These are phyloP conservation scores for Norana najaformis DNA, from an alignment of 2,888 invertebrate genomes.

Conservation along the genomic window DNA sequence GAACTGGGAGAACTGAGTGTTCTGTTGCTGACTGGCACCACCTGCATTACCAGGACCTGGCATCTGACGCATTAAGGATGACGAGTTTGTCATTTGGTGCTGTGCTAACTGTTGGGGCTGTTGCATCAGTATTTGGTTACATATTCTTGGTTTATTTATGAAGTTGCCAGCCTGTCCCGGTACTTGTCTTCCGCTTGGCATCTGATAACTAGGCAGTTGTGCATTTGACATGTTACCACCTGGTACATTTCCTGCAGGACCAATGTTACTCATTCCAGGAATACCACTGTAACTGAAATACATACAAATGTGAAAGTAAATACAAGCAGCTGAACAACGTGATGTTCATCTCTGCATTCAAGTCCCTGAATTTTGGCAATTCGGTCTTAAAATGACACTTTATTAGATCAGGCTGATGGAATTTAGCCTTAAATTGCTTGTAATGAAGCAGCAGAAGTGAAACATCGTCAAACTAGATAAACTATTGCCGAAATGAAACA, in stretches of 20 bases:
- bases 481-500: too few species aligned
- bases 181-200: background rate
- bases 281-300: background rate
- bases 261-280: conserved; percentile 20
- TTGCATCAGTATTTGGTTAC: conserved; percentile 26
- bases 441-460: too few species aligned
- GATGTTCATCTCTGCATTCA: too few species aligned
- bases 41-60: background rate
- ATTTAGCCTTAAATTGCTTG: too few species aligned
- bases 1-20: conserved; percentile 9
- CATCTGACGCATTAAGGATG: conserved; percentile 17
- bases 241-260: conserved; percentile 14
- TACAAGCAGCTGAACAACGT: background rate
- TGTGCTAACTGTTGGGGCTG: conserved; percentile 29
- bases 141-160: background rate
- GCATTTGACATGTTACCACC: conserved; percentile 6
- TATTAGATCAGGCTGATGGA: too few species aligned
- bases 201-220: background rate
- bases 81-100: conserved; percentile 21
- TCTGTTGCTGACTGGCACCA: conserved; percentile 27
- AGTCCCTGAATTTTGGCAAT: too few species aligned
- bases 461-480: too few species aligned
- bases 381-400: too few species aligned
- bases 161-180: conserved; percentile 9
- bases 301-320: background rate